Evolutionary conservation across 2,113 vertebrate genomes (phyloP), one percentile per base, ranked within the genome.

Genomic region (Pteronura brasiliensis): DNA sequence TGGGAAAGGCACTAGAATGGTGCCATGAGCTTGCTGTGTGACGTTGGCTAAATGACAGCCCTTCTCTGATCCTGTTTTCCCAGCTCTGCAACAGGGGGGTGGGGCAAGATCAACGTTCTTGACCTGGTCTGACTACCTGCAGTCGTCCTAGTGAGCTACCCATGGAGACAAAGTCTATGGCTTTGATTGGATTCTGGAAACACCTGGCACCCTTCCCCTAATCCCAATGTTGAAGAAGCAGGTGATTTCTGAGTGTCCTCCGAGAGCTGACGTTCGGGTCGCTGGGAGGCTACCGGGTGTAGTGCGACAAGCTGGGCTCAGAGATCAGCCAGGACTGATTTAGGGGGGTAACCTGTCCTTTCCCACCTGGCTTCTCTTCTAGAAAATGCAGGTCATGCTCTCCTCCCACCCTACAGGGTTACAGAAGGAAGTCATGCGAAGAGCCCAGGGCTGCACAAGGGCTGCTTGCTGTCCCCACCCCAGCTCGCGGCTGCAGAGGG

Each of bases 401-500:
- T 1, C n/a, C 23, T 10, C 31, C 63, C 14, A 36, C 34, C 42
- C 42, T 15, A 1, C 0, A 0, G 82, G 87, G 39, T 71, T 4
- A 1, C 0, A 47, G 76, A 20, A 18, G 1, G 23, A 36, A 36
- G 31, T 15, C 17, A 3, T 0, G 1, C 34, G 6, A 5, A 25
- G 29, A 29, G 20, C 82, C 27, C 1, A 3, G 36, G 0, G 81
- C 76, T 3, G 44, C 2, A 39, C 31, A 39, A 2, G 1, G 15
- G 42, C 36, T 1, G 4, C 13, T 27, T 2, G 15, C 10, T n/a
- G 49, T 6, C 12, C 12, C 27, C 59, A 3, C 63, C 4, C 10
- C 29, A 0, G 23, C 2, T 31, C 7, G 4, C 23, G 2, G 47
- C 15, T 0, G 5, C 34, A 11, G 20, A 0, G 0, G 52, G 23